These are phyloP conservation scores for Epirrita christyi DNA, from an alignment of 2,888 invertebrate species.

Conservation along the genomic window DNA sequence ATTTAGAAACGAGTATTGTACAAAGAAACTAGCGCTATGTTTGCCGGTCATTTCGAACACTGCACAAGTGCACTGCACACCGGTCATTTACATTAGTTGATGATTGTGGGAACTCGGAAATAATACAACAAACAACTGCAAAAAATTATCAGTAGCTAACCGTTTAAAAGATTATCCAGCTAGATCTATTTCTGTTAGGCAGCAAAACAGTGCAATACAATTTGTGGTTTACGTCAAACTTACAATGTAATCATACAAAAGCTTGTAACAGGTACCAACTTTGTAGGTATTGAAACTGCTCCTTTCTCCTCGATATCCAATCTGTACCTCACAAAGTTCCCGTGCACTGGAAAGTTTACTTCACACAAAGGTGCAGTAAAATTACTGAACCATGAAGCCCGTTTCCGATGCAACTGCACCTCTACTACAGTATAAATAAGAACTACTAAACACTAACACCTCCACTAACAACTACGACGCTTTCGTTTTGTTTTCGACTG, in stretches of 20 bases:
- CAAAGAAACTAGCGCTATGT: constrained; percentile 40
- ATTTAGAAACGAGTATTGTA: constrained; percentile 61
- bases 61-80: constrained; percentile 20
- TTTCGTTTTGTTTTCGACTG: not conserved
- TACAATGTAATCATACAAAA: not conserved
- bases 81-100: constrained; percentile 15
- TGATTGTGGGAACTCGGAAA: not conserved
- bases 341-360: not conserved
- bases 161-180: too few species aligned
- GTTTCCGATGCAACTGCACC: too few species aligned
- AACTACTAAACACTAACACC: too few species aligned
- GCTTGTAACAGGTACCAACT: not conserved
- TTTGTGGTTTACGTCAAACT: not conserved
- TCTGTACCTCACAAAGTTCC: not conserved
- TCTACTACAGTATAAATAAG: too few species aligned
- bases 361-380: not conserved
- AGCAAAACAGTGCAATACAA: too few species aligned
- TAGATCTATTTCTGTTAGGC: too few species aligned
- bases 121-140: too few species aligned
- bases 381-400: not conserved
- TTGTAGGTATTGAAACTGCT: not conserved
- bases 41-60: constrained; percentile 19
- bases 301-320: not conserved
- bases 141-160: too few species aligned
- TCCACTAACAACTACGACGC: not conserved